Evolutionary conservation across 2,888 invertebrate genomes (phyloP), one percentile per base, ranked within the genome.

Genomic region (Andrena dorsata): DNA sequence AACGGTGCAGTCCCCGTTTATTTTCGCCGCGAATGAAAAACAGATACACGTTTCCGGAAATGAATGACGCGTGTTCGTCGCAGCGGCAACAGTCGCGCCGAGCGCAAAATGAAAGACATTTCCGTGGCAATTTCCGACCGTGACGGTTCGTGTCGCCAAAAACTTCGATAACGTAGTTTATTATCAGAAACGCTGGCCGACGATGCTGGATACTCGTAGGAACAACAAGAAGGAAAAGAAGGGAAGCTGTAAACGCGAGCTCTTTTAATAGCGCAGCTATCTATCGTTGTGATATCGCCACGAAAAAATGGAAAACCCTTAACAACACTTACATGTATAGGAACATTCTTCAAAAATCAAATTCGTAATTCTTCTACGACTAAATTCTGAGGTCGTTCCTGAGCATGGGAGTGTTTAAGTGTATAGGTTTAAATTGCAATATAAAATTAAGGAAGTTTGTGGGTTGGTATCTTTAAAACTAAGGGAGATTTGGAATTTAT

Each of bases 61-160:
- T 82, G 77, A 88, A 88, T 85, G 76, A 41, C 16, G 72, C 77
- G 68, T 64, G 75, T 77, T 76, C 83, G 65, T 65, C 68, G 66
- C 35, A 49, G 80, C 72, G 75, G 75, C 65, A 74, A 64, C 72
- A 71, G 66, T 30, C 32, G 64, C 66, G 60, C 78, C 70, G 58
- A 76, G 58, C 49, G 78, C 77, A 78, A 84, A 87, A 87, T 84
- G 88, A 87, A 87, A 86, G 80, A 87, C 80, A 70, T 77, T 88
- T 90, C 84, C 88, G 84, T 85, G 58, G 85, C 83, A 90, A 90
- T 89, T 89, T 90, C 87, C 87, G 88, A 87, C 41, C 58, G 73
- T 73, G 66, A 68, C 76, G 77, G 80, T 78, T 78, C 70, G 41
- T 32, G 16, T 72, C 77, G 63, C 66, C 72, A 58, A 88, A 41